A percentile compares a stretch with the other conserved stretches of the same genome.
Conservation (phyloP, 1,140 invertebrate genomes). For the Solenopsis invicta region DNA sequence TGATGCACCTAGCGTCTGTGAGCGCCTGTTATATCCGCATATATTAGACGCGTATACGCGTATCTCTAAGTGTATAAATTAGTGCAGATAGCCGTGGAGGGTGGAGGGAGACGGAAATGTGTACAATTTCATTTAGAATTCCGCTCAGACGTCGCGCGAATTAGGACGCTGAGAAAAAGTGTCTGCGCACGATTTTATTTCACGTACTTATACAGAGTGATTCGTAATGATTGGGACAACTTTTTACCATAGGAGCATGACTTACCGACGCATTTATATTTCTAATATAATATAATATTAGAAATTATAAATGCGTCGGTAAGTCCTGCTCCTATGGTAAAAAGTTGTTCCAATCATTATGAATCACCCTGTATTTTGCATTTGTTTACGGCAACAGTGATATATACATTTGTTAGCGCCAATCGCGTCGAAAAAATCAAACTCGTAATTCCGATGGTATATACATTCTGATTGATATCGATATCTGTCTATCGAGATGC, state of each 20-base stretch:
- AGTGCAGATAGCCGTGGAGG: background rate
- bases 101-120: background rate
- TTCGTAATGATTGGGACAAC: no score
- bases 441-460: background rate
- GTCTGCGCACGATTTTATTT: background rate
- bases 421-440: background rate
- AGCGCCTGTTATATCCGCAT: constrained; percentile 14
- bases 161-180: background rate
- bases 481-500: background rate
- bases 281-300: no score
- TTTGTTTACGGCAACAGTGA: background rate
- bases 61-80: constrained; percentile 43
- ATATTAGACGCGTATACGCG: constrained; percentile 9
- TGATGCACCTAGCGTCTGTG: background rate
- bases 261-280: no score
- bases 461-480: background rate
- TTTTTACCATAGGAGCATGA: no score
- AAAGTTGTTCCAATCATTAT: no score
- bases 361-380: no score
- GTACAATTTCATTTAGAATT: background rate
- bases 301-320: no score
- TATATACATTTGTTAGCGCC: background rate
- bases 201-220: no score
- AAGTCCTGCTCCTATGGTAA: no score
- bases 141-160: background rate